Percentiles rank a stretch among this genome's conserved stretches.
Evolutionary conservation across 2,797 vertebrate species (phyloP).

Genomic region (Labeo calbasu): DNA sequence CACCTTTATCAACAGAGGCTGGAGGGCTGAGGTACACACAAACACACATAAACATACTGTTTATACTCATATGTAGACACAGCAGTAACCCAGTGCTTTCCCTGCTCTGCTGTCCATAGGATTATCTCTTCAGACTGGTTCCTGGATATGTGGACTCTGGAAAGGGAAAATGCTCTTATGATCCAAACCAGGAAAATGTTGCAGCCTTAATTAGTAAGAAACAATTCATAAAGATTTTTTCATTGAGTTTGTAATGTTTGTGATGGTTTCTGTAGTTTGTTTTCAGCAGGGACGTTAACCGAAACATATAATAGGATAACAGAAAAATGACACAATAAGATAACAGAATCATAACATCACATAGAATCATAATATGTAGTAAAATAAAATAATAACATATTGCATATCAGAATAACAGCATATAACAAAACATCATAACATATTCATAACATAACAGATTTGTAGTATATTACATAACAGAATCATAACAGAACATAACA

Average conservation of each 20-base stretch:
- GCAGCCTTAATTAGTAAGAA: conserved; percentile 81
- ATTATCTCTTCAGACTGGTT: conserved; percentile 86
- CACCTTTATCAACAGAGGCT: conserved; percentile 85
- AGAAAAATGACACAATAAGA: no score
- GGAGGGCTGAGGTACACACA: conserved; percentile 82
- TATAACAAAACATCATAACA: neutral
- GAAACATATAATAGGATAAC: no score
- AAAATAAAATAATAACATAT: neutral
- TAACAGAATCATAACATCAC: neutral
- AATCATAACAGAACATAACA: neutral
- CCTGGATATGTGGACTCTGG: conserved; percentile 83
- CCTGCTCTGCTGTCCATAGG: conserved; percentile 68
- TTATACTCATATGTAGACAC: neutral
- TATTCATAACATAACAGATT: neutral
- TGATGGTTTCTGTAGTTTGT: no score
- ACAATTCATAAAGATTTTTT: neutral
- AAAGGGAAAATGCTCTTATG: conserved; percentile 86
- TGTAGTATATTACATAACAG: neutral
- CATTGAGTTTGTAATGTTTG: neutral
- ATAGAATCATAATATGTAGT: neutral
- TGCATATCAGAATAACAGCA: neutral
- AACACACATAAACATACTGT: neutral
- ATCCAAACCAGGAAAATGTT: conserved; percentile 84
- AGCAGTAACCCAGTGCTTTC: neutral
- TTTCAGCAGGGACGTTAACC: no score